These are phyloP conservation scores for Urosaurus nigricauda DNA, from an alignment of 2,797 vertebrate species.

Conservation along the genomic window DNA sequence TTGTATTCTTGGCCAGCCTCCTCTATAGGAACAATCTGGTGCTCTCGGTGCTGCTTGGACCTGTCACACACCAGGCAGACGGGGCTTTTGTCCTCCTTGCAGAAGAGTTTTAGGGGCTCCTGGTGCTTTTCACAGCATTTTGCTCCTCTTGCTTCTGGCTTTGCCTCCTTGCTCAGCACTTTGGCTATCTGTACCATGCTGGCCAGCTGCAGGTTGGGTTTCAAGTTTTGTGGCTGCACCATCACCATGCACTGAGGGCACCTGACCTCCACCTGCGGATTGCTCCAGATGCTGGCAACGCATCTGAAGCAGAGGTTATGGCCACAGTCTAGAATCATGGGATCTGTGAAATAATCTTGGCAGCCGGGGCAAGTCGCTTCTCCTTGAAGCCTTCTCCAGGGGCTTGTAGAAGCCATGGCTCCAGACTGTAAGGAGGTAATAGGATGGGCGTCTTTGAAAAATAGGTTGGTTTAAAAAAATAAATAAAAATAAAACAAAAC, in stretches of 20 bases:
- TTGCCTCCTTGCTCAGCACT: no score
- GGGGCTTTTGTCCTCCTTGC: neutral
- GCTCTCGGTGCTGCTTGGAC: neutral
- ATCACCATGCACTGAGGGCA: neutral
- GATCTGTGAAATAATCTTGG: neutral
- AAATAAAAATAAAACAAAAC: no score
- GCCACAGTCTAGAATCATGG: slow-evolving; percentile 2
- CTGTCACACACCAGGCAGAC: neutral
- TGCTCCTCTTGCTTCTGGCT: accelerated
- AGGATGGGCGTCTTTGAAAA: neutral
- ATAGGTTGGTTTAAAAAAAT: no score
- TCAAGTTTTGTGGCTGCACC: neutral
- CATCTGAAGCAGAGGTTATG: neutral
- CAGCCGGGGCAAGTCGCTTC: neutral
- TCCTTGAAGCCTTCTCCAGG: neutral
- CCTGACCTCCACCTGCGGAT: neutral
- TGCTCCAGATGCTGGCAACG: neutral
- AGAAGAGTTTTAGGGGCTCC: slow-evolving; percentile 15
- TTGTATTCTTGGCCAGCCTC: neutral
- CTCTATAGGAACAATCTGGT: neutral
- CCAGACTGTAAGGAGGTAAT: neutral
- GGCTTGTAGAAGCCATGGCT: neutral
- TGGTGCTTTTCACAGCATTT: neutral
- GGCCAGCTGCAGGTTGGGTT: neutral
- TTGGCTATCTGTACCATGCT: neutral